Evolutionary conservation across 2,797 vertebrate species (phyloP).

Genomic region (Sphenodon punctatus): DNA sequence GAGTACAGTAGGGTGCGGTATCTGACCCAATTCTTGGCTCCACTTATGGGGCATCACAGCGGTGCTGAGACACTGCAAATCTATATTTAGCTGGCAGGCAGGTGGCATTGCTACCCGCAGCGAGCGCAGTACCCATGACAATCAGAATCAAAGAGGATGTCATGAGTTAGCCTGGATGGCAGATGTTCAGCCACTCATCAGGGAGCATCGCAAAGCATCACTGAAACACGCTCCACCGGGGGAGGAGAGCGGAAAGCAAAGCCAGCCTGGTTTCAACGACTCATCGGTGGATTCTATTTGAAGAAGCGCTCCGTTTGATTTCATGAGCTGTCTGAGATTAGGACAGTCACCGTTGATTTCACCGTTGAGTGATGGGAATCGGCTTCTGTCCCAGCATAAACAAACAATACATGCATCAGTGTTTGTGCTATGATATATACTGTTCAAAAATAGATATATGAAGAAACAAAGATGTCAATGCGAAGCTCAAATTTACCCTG

Average conservation of each 20-base stretch:
- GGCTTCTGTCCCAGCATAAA: slow-evolving; percentile 52
- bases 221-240: background rate
- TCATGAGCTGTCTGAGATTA: background rate
- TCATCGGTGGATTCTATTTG: slow-evolving; percentile 34
- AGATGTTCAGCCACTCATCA: background rate
- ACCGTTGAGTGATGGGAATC: no score
- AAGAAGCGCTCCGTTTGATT: slow-evolving; percentile 13
- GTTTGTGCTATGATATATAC: slow-evolving; percentile 45
- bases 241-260: slow-evolving; percentile 5
- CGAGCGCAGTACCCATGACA: background rate
- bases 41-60: slow-evolving; percentile 3
- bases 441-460: no score
- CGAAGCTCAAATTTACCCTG: slow-evolving; percentile 41
- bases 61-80: accelerated
- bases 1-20: background rate
- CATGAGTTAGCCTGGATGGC: background rate
- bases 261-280: background rate
- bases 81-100: slow-evolving; percentile 58
- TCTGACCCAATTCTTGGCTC: slow-evolving; percentile 39
- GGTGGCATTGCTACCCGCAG: background rate
- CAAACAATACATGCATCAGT: slow-evolving; percentile 44
- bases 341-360: slow-evolving; percentile 36
- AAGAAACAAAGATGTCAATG: slow-evolving; percentile 49
- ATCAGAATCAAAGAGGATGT: background rate
- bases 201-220: background rate